Evolutionary conservation across 1,140 invertebrate genomes (phyloP).

Genomic region (Rhopalosiphum maidis): DNA sequence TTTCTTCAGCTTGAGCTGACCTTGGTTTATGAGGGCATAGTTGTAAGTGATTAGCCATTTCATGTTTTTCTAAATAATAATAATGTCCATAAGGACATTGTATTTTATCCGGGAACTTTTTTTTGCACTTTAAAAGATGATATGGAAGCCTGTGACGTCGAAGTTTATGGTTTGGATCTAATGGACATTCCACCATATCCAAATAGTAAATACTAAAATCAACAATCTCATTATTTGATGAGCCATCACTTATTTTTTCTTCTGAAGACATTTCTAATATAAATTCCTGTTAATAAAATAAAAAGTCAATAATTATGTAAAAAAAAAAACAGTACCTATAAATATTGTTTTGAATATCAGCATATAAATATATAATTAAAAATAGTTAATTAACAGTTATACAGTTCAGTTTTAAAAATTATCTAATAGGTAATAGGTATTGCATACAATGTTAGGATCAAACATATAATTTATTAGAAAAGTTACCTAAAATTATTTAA

Average conservation of each 20-base stretch:
- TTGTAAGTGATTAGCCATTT: constrained; percentile 33
- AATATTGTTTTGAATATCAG: too few relatives aligned
- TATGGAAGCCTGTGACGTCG: constrained; percentile 33
- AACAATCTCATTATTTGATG: not conserved
- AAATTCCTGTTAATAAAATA: not conserved
- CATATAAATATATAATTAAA: too few relatives aligned
- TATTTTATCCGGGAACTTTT: not conserved
- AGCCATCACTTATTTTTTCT: not conserved
- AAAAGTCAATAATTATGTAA: not conserved
- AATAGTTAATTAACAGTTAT: too few relatives aligned
- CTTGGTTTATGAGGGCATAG: constrained; percentile 16
- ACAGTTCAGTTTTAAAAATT: too few relatives aligned
- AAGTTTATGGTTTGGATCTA: constrained; percentile 26
- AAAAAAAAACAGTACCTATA: not conserved
- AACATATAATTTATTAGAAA: not conserved
- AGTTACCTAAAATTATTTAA: not conserved
- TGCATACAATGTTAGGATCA: too few relatives aligned
- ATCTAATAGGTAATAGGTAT: too few relatives aligned
- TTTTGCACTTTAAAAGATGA: constrained; percentile 40
- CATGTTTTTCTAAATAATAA: constrained; percentile 36
- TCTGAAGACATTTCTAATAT: not conserved
- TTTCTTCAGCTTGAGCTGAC: not conserved
- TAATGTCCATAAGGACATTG: constrained; percentile 45
- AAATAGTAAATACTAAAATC: constrained; percentile 52
- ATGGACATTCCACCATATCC: constrained; percentile 41